Conservation (phyloP, 1,140 invertebrate species). For the Drosophila pachea region DNA sequence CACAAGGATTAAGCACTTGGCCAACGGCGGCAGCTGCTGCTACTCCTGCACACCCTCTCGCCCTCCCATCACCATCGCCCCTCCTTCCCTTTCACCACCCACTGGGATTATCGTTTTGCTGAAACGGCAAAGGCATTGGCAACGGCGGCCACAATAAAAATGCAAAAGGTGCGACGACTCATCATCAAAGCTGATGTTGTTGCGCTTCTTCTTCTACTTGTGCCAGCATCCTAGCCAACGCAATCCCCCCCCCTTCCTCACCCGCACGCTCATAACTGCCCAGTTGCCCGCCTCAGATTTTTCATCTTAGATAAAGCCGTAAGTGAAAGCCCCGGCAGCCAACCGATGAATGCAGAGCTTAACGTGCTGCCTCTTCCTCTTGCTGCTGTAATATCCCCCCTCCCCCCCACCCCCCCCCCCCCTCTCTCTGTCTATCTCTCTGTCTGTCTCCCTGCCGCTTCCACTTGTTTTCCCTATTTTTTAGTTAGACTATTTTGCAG, state of each 20-base stretch:
- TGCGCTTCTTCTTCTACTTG: background rate
- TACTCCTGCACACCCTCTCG: no score
- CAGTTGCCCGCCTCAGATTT: slow-evolving; percentile 39
- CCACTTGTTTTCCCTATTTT: slow-evolving; percentile 25
- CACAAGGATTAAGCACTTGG: slow-evolving; percentile 70
- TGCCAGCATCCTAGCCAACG: no score
- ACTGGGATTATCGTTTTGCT: slow-evolving; percentile 42
- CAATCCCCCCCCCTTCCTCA: no score
- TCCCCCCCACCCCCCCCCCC: no score
- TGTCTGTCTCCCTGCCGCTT: background rate
- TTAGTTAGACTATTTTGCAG: background rate
- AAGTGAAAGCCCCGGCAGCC: slow-evolving; percentile 47
- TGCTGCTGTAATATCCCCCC: no score
- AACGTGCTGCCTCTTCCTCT: slow-evolving; percentile 16
- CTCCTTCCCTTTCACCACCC: background rate
- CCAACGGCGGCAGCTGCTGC: slow-evolving; percentile 43
- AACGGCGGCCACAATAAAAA: slow-evolving; percentile 56
- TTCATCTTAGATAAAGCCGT: slow-evolving; percentile 67
- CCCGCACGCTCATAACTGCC: background rate
- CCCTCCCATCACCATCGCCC: slow-evolving; percentile 35
- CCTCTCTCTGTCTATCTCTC: background rate
- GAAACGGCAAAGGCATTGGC: slow-evolving; percentile 30
- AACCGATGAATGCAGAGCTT: slow-evolving; percentile 58
- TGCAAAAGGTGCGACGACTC: slow-evolving; percentile 60
- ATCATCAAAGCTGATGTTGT: slow-evolving; percentile 25